Evolutionary conservation across 2,113 vertebrate species (phyloP), one percentile per base, ranked within the genome.

Genomic region (Stegostoma tigrinum): DNA sequence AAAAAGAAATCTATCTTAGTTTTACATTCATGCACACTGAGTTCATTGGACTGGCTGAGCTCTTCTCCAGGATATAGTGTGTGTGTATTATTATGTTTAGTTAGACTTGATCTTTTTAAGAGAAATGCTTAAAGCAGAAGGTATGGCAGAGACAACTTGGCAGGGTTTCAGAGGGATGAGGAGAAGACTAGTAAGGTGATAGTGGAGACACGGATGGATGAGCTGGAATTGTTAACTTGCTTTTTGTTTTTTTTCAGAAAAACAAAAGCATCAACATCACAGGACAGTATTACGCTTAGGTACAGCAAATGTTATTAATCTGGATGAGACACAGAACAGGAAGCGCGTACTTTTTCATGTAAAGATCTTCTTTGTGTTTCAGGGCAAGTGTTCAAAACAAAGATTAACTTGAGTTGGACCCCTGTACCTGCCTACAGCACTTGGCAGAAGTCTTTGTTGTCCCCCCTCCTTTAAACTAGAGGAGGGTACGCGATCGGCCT

Each of bases 241-340:
- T 95, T 95, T 95, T 72, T 95, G 45, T 95, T 95, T 52, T 95
- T 72, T 95, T 95, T 5, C 94, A 95, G 94, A 95, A 95, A 95
- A 95, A 52, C 94, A 72, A 72, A 52, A 95, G 94, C 94, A 34
- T 95, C 94, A 75, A 94, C 94, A 72, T 95, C 94, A 48, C 67
- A 95, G 94, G 45, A 95, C 67, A 72, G 52, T 70, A 52, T 30
- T 67, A 95, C 45, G 68, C 45, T 95, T 95, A 95, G 94, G 94
- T 95, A 95, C 94, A 95, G 94, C 94, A 72, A 27, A 72, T 34
- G 7, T 27, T 52, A 70, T 95, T 72, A 72, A 93, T 67, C 61
- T 67, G 90, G n/a, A 66, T 24, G 90, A 93, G 61, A 93, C 61
- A 67, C 45, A 42, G 64, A 30, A 24, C 8, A 90, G 87, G 61